A percentile compares a stretch with the other conserved stretches of the same genome.
Conservation (phyloP, 2,113 vertebrate species). For the Eulemur macaco region DNA sequence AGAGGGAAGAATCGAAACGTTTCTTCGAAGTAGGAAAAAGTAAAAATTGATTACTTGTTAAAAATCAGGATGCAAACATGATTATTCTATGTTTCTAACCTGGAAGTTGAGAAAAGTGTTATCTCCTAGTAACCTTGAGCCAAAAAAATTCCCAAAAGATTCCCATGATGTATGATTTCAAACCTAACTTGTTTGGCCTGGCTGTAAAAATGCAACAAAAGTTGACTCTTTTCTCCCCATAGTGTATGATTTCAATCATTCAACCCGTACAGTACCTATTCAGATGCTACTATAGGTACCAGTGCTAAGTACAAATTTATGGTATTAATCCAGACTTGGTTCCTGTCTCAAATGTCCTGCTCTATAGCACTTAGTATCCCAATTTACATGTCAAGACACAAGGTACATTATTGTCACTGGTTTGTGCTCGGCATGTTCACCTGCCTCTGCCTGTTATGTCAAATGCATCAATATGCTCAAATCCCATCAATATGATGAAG, state of each 20-base stretch:
- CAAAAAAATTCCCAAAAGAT: rapidly evolving
- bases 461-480: neutral
- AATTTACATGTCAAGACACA: neutral
- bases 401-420: neutral
- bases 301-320: neutral
- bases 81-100: neutral
- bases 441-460: neutral
- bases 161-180: too few species aligned
- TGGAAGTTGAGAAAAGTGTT: neutral
- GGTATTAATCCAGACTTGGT: neutral
- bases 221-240: neutral
- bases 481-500: neutral
- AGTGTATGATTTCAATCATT: neutral
- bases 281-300: rapidly evolving
- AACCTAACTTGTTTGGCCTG: neutral
- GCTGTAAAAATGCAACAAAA: neutral
- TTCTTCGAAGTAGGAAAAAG: neutral
- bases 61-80: neutral
- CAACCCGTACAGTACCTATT: neutral
- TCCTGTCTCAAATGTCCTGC: neutral
- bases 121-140: neutral
- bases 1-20: neutral
- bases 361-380: neutral
- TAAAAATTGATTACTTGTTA: neutral
- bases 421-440: neutral